These are phyloP conservation scores for Dasyprocta punctata DNA, from an alignment of 2,113 vertebrate species.

Conservation along the genomic window DNA sequence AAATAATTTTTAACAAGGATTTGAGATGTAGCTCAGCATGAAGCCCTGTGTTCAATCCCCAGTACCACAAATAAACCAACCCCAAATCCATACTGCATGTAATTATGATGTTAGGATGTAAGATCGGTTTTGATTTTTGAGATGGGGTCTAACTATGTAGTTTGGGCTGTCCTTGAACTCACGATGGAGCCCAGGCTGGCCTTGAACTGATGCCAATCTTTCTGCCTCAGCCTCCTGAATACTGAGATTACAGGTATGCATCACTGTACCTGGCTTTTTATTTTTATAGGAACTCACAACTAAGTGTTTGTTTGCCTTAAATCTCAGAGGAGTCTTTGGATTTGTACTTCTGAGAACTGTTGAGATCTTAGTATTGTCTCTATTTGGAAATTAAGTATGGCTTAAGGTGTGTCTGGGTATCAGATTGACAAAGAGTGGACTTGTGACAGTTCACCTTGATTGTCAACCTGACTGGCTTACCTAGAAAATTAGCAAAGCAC, in stretches of 20 bases:
- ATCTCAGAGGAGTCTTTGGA: background rate
- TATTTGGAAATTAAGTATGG: background rate
- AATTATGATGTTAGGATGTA: background rate
- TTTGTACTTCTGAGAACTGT: background rate
- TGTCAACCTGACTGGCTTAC: background rate
- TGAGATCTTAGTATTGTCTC: background rate
- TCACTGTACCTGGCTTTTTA: background rate
- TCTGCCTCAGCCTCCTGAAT: background rate
- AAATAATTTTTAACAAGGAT: background rate
- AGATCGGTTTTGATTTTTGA: background rate
- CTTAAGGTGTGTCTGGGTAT: background rate
- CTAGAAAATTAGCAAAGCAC: background rate
- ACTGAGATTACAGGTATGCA: background rate
- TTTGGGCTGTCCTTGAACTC: background rate
- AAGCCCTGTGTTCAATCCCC: background rate
- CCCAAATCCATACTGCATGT: background rate
- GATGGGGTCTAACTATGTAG: background rate
- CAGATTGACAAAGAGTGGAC: background rate
- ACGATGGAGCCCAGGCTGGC: background rate
- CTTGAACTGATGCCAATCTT: background rate
- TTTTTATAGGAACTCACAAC: background rate
- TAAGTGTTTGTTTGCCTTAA: background rate
- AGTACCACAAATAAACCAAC: background rate
- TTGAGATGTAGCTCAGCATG: background rate
- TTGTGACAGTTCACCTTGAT: background rate